Conservation (phyloP, 2,113 vertebrate genomes). For the Paralichthys olivaceus region DNA sequence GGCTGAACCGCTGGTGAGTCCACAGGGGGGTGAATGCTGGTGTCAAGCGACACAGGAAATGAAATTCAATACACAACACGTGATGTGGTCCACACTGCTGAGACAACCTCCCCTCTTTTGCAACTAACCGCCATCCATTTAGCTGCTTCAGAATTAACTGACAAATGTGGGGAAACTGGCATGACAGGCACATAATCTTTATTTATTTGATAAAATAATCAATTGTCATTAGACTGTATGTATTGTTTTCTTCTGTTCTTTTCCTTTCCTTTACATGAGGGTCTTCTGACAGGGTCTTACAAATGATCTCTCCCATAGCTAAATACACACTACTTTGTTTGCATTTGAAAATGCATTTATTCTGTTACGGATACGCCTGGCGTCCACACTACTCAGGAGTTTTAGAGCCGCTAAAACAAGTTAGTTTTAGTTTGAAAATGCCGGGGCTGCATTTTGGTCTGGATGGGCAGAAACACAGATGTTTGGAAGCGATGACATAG, state of each 20-base stretch:
- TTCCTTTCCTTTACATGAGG: constrained; percentile 17
- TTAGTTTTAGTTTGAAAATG: too few relatives aligned
- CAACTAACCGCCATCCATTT: constrained; percentile 35
- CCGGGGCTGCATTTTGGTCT: too few relatives aligned
- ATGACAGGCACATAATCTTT: constrained; percentile 3
- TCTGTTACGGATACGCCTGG: too few relatives aligned
- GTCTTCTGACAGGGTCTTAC: not conserved
- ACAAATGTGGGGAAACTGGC: constrained; percentile 6
- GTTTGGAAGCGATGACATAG: too few relatives aligned
- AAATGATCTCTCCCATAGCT: not conserved
- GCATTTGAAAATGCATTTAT: too few relatives aligned
- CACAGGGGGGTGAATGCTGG: not conserved
- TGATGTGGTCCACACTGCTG: constrained; percentile 35
- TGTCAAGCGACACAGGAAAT: constrained; percentile 46
- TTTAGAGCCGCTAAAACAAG: too few relatives aligned
- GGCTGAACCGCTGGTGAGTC: constrained; percentile 98
- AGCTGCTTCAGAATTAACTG: not conserved
- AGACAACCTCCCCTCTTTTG: constrained; percentile 33
- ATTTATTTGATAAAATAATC: constrained; percentile 4
- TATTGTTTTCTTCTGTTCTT: not conserved
- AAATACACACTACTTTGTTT: too few relatives aligned
- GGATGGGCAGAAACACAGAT: too few relatives aligned
- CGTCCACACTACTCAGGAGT: too few relatives aligned
- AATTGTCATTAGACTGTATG: not conserved
- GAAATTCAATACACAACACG: constrained; percentile 40